Evolutionary conservation across 2,113 vertebrate genomes (phyloP).

Genomic region (Pardalotus punctatus): DNA sequence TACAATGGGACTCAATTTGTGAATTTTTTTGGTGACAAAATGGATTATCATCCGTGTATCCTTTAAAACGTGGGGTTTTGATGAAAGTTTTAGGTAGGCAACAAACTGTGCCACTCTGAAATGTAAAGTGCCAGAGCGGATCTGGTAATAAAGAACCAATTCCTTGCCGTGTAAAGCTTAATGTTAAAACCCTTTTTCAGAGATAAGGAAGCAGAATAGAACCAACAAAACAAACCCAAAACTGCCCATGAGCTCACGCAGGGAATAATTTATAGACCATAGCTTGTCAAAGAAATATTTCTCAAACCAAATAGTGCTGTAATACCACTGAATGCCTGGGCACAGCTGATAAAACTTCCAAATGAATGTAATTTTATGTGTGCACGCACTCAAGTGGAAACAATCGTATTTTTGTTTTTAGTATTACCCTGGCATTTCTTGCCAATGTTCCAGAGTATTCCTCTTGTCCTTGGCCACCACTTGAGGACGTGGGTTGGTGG

Average conservation of each 20-base stretch:
- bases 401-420: background rate
- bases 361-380: background rate
- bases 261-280: background rate
- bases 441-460: background rate
- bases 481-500: background rate
- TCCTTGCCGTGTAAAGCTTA: background rate
- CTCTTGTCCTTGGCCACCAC: background rate
- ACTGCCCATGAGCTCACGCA: background rate
- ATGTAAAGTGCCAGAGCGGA: background rate
- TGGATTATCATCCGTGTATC: conserved; percentile 92
- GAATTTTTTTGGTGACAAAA: conserved; percentile 92
- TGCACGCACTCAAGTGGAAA: background rate
- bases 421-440: background rate
- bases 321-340: background rate
- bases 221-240: background rate
- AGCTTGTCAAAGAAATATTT: background rate
- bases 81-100: conserved; percentile 38
- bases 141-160: background rate
- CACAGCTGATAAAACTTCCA: background rate
- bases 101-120: background rate
- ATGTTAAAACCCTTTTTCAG: background rate
- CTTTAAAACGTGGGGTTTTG: conserved; percentile 53
- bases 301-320: background rate
- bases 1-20: conserved; percentile 93
- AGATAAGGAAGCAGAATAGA: background rate